These are phyloP conservation scores for Mizuhopecten yessoensis DNA, from an alignment of 1,140 invertebrate genomes.

Conservation along the genomic window DNA sequence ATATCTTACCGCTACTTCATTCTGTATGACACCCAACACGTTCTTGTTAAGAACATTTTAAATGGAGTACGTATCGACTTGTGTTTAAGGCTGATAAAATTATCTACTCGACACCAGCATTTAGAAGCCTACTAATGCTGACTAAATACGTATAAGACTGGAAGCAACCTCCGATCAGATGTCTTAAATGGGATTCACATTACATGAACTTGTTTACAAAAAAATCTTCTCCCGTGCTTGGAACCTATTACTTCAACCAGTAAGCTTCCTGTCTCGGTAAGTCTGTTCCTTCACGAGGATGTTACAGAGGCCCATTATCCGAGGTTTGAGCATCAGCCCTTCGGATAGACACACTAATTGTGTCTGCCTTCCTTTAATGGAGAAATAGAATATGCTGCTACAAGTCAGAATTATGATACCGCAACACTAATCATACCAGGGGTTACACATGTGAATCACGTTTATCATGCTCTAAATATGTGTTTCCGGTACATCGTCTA, in stretches of 20 bases:
- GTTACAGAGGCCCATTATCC: not conserved
- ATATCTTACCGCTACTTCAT: not conserved
- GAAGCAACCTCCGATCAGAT: not conserved
- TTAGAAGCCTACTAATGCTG: not conserved
- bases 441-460: not conserved
- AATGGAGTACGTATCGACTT: not conserved
- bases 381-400: conserved; percentile 14
- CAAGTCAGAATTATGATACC: conserved; percentile 5
- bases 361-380: not conserved
- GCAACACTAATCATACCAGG: not conserved
- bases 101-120: not conserved
- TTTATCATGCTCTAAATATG: no score
- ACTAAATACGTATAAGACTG: not conserved
- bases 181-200: conserved; percentile 35
- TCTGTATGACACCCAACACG: not conserved
- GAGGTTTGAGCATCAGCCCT: not conserved
- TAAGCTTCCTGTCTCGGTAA: not conserved
- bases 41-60: not conserved
- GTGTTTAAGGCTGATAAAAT: not conserved
- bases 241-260: not conserved
- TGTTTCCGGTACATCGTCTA: no score
- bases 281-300: not conserved
- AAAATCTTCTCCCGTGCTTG: not conserved
- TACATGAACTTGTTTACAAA: not conserved
- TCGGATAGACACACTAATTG: conserved; percentile 33